phyloP scores from a whole-genome alignment of 2,888 invertebrate species.

The Apotomis turbidana region DNA sequence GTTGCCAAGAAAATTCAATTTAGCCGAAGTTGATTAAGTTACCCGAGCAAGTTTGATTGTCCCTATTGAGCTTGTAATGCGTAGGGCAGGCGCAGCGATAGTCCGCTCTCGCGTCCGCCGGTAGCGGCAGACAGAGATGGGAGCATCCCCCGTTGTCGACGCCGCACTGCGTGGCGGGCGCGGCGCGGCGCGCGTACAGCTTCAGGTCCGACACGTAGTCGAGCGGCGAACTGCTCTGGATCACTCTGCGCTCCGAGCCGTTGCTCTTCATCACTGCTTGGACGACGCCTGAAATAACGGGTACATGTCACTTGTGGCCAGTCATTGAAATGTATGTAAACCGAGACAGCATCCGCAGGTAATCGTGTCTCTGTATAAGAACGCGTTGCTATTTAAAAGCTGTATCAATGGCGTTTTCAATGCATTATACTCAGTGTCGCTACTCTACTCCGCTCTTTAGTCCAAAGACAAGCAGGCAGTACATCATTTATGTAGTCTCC shows the following conservation, averaged over 20 bases:
- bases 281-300: constrained; percentile 85
- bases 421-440: too few relatives aligned
- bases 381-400: too few relatives aligned
- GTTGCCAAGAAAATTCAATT: too few relatives aligned
- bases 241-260: constrained; percentile 86
- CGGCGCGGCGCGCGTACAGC: constrained; percentile 89
- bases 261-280: constrained; percentile 90
- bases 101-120: constrained; percentile 67
- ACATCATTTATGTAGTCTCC: too few relatives aligned
- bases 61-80: constrained; percentile 88
- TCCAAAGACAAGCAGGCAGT: too few relatives aligned
- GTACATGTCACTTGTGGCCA: too few relatives aligned
- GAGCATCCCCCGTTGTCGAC: constrained; percentile 92
- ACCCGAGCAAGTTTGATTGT: constrained; percentile 89
- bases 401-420: too few relatives aligned
- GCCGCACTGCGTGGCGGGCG: constrained; percentile 89
- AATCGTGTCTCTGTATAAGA: too few relatives aligned
- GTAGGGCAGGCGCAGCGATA: constrained; percentile 92
- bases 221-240: constrained; percentile 83
- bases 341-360: too few relatives aligned
- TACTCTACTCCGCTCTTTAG: too few relatives aligned
- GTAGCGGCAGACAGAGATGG: constrained; percentile 91
- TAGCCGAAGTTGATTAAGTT: not conserved
- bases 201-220: constrained; percentile 88
- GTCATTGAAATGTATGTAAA: too few relatives aligned